phyloP scores from a whole-genome alignment of 2,113 vertebrate genomes.

The Azemiops feae region DNA sequence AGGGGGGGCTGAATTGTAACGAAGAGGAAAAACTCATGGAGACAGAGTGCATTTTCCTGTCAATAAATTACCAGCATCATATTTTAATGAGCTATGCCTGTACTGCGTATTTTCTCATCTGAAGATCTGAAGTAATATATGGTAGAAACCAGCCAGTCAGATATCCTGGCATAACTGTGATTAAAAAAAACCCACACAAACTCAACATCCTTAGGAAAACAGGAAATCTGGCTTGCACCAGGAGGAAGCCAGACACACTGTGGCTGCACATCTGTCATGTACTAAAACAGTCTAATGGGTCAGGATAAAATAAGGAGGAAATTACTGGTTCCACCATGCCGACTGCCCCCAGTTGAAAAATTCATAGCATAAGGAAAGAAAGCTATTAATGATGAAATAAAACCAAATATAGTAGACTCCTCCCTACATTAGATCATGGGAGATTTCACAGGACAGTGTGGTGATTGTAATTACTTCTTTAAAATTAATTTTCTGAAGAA shows the following conservation, averaged over 20 bases:
- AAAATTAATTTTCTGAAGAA: background rate
- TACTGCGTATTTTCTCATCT: background rate
- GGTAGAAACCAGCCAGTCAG: background rate
- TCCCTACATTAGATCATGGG: no score
- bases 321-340: background rate
- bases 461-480: background rate
- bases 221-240: background rate
- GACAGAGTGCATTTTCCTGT: background rate
- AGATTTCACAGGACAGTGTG: background rate
- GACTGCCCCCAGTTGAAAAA: background rate
- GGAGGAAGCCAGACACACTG: background rate
- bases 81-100: background rate
- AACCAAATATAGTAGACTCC: background rate
- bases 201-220: background rate
- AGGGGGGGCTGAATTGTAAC: background rate
- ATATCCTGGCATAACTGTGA: background rate
- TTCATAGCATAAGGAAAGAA: background rate
- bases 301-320: conserved; percentile 1
- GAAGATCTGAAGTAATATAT: background rate
- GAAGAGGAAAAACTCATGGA: background rate
- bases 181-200: background rate
- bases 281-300: background rate
- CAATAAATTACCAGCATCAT: background rate
- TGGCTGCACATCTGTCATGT: background rate
- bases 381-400: background rate